Percentiles rank a stretch among this genome's conserved stretches.
Evolutionary conservation across 2,888 invertebrate species (phyloP).

Genomic region (Microctonus aethiopoides): DNA sequence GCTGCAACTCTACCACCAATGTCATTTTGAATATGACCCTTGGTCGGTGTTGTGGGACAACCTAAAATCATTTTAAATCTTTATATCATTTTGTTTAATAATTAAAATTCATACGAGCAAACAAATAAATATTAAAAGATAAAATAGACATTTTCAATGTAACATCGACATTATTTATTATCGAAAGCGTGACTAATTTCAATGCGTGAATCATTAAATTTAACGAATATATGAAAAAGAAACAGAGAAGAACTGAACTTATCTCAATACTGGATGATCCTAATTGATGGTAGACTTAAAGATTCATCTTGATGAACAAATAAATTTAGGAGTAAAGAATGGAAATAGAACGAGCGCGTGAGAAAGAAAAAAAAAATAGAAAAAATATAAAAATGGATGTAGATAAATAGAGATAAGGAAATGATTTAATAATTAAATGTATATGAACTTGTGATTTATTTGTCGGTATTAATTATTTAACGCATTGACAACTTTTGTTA

Average conservation of each 20-base stretch:
- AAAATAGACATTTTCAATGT: background rate
- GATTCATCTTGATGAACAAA: conserved; percentile 32
- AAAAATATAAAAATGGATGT: background rate
- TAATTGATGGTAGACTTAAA: conserved; percentile 48
- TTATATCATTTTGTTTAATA: background rate
- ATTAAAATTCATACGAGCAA: background rate
- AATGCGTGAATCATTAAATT: conserved; percentile 15
- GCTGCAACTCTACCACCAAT: conserved; percentile 63
- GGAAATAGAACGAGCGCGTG: background rate
- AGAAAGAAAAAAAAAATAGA: background rate
- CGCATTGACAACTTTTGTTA: background rate
- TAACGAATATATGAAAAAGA: conserved; percentile 26
- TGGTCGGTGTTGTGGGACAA: conserved; percentile 73
- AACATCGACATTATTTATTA: background rate
- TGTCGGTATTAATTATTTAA: background rate
- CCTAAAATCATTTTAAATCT: conserved; percentile 66
- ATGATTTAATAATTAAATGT: background rate
- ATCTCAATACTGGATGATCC: conserved; percentile 56
- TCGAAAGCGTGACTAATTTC: conserved; percentile 17
- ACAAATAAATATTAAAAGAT: background rate
- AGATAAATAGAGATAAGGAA: background rate
- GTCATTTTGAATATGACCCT: conserved; percentile 56
- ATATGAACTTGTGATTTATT: background rate
- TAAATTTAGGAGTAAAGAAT: background rate
- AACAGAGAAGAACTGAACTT: conserved; percentile 50